Base-by-base conservation (phyloP, 2,888 invertebrate genomes). In the Lycocerus yunnanus region DNA sequence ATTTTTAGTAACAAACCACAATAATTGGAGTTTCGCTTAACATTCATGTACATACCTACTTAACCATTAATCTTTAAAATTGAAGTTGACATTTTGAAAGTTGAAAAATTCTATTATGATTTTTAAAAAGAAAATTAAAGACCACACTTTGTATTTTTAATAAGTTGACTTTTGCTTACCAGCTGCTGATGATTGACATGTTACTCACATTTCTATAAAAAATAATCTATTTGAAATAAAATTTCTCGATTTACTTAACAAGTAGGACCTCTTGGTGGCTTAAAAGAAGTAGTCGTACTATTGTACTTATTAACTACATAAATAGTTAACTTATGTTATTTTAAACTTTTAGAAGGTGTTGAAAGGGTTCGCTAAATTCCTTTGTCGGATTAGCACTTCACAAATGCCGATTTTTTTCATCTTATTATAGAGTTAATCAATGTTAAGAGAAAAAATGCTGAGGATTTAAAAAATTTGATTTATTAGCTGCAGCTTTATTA, bases 291-390 rank as follows among this genome's bases (percentile, higher is more conserved):
- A 63, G 20, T 63, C 21, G 21, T 63, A 20, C 18, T n/a, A 18
- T 63, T 63, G 61, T 63, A 63, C 20, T 18, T 20, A 16, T 18
- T 20, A 63, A 18, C 61, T 20, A 63, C 61, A 3, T 65, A 68
- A 43, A 65, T 63, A 16, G 43, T 15, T 10, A 65, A 21, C 75
- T 21, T 67, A 74, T 78, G 78, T 77, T 78, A 77, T 78, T 78
- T 75, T 78, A 77, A 63, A 77, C 75, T 72, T 71, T 65, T 59
- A 18, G 3, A 8, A 18, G 20, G 72, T 59, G 71, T 67, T 72
- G 67, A 72, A 67, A 72, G 58, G 43, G 43, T 43, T n/a, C 43
- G 43, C 43, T 43, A 43, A 43, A n/a, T 43, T 43, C 43, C 6
- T 6, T 43, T 43, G 43, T 43, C 2, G 43, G 43, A 43, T 43